Percentiles rank a stretch among this genome's conserved stretches.
Conservation (phyloP, 2,888 invertebrate species). For the Erebia ligea region DNA sequence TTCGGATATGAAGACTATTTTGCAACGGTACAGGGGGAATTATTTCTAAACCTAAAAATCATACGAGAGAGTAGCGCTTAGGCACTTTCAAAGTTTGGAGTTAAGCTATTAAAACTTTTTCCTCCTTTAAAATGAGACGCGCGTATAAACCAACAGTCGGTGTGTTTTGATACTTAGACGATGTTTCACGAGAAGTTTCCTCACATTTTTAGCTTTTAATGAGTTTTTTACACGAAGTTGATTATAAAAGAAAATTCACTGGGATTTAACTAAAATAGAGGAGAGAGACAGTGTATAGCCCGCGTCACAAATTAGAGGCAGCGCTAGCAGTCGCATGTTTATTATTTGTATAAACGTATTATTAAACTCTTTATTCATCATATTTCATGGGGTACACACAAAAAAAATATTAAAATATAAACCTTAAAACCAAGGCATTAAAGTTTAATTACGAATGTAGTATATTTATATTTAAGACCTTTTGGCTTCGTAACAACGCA, state of each 20-base stretch:
- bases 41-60: conserved; percentile 15
- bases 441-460: too few relatives aligned
- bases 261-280: not conserved
- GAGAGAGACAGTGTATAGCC: too few relatives aligned
- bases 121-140: conserved; percentile 6
- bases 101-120: conserved; percentile 21
- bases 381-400: too few relatives aligned
- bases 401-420: too few relatives aligned
- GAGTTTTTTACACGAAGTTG: not conserved
- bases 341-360: too few relatives aligned
- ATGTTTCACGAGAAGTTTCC: not conserved
- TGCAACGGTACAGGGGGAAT: not conserved
- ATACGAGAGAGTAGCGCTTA: not conserved
- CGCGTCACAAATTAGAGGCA: too few relatives aligned
- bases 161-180: conserved; percentile 6
- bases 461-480: too few relatives aligned
- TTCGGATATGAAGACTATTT: not conserved
- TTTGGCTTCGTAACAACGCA: too few relatives aligned
- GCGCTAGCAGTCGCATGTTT: too few relatives aligned
- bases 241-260: not conserved
- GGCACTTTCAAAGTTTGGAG: conserved; percentile 5
- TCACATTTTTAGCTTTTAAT: conserved; percentile 2
- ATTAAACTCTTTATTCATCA: too few relatives aligned
- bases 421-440: too few relatives aligned
- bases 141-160: conserved; percentile 1